Evolutionary conservation across 2,797 vertebrate genomes (phyloP).

Genomic region (Catamblyrhynchus diadema): DNA sequence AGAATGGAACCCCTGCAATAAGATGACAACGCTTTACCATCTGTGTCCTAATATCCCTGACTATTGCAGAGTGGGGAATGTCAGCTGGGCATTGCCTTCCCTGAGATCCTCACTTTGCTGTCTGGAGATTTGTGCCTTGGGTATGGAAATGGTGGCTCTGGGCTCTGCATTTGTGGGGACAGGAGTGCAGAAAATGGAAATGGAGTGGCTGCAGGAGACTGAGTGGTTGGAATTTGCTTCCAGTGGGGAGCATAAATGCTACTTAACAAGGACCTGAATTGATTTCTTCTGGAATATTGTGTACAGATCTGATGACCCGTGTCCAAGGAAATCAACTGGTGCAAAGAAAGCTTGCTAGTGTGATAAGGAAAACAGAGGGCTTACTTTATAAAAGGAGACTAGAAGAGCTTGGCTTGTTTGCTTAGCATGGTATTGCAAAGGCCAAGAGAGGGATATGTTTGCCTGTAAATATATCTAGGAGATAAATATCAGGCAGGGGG

Average conservation of each 20-base stretch:
- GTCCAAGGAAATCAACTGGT: not conserved
- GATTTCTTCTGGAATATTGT: not conserved
- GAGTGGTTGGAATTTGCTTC: not conserved
- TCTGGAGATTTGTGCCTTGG: not conserved
- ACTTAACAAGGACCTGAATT: not conserved
- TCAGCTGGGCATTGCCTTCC: rapidly evolving
- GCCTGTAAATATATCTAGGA: not conserved
- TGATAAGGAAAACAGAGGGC: not conserved
- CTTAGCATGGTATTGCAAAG: not conserved
- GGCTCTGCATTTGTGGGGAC: not conserved
- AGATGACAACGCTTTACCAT: not conserved
- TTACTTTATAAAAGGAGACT: not conserved
- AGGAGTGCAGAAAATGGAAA: not conserved
- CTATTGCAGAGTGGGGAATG: not conserved
- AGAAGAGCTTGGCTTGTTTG: not conserved
- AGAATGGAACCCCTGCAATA: too few species aligned
- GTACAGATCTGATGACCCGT: not conserved
- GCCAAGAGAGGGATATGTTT: not conserved
- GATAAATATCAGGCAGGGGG: not conserved
- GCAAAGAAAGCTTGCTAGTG: not conserved
- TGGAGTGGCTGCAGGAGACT: not conserved
- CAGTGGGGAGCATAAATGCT: not conserved
- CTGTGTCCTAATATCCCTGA: not conserved
- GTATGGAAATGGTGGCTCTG: not conserved
- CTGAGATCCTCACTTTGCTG: not conserved